Percentiles rank a stretch among this genome's conserved stretches.
Conservation (phyloP, 2,797 vertebrate species). For the Atherinosoma microstoma region DNA sequence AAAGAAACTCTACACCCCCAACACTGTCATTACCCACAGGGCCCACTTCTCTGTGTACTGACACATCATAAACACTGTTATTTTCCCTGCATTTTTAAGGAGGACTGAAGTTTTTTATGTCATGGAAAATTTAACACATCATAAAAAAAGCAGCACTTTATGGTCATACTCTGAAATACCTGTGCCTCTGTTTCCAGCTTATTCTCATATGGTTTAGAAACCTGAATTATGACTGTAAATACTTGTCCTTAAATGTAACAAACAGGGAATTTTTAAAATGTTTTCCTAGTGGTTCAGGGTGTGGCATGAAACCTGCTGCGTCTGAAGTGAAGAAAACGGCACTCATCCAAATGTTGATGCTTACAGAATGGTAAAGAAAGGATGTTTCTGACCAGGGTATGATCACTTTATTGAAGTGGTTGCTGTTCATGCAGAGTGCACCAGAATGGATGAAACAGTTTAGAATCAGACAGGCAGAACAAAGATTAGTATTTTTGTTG, state of each 20-base stretch:
- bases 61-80: conserved; percentile 69
- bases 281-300: conserved; percentile 48
- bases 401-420: background rate
- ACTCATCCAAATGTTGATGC: conserved; percentile 7
- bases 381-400: conserved; percentile 5
- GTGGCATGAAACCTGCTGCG: conserved; percentile 8
- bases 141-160: conserved; percentile 62
- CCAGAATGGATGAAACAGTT: background rate
- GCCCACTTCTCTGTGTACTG: conserved; percentile 40
- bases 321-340: conserved; percentile 14
- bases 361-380: conserved; percentile 7
- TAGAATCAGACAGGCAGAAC: background rate
- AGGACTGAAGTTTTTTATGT: conserved; percentile 63
- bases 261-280: conserved; percentile 33
- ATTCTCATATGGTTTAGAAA: conserved; percentile 57
- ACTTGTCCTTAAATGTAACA: conserved; percentile 35
- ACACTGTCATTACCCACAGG: conserved; percentile 37
- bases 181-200: conserved; percentile 56
- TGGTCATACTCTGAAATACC: conserved; percentile 56
- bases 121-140: conserved; percentile 77
- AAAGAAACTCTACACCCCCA: conserved; percentile 23
- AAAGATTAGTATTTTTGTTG: background rate
- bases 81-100: conserved; percentile 54
- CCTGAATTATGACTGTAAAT: conserved; percentile 56
- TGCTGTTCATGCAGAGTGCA: background rate